Percentiles rank a stretch among this genome's conserved stretches.
phyloP scores from a whole-genome alignment of 2,797 vertebrate species.

The Tenualosa thibaudeaui region DNA sequence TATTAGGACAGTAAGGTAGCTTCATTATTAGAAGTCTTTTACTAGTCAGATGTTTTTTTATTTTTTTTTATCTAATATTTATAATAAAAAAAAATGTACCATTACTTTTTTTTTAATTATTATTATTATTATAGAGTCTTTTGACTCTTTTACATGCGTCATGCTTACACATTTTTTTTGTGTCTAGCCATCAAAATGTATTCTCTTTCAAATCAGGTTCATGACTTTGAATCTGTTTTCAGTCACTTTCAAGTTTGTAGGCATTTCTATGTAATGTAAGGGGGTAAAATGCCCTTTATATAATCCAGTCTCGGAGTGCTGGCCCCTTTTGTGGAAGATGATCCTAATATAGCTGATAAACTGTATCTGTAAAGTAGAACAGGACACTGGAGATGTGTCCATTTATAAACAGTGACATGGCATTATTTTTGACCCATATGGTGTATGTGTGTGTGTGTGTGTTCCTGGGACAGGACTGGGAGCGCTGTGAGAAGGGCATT shows the following conservation, averaged over 20 bases:
- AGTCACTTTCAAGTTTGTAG: background rate
- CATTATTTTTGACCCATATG: slow-evolving; percentile 4
- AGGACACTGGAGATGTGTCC: background rate
- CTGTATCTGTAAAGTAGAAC: background rate
- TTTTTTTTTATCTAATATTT: too few species aligned
- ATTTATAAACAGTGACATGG: background rate
- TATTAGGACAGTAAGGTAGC: too few species aligned
- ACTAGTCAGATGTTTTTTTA: too few species aligned
- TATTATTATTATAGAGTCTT: background rate
- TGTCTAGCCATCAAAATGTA: background rate
- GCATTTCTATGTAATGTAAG: background rate
- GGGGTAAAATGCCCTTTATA: background rate
- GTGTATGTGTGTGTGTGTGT: slow-evolving; percentile 41
- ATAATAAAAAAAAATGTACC: too few species aligned
- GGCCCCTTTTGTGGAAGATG: background rate
- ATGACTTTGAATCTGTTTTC: background rate
- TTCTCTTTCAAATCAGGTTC: background rate
- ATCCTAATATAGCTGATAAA: background rate
- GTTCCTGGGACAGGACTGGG: slow-evolving; percentile 83
- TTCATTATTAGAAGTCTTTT: too few species aligned
- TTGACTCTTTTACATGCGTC: background rate
- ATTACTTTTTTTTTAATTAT: too few species aligned
- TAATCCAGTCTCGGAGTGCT: background rate
- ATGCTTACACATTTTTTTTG: background rate
- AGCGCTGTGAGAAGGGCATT: slow-evolving; percentile 90